These are phyloP conservation scores for Dinothrombium tinctorium DNA, from an alignment of 1,140 invertebrate genomes.

Conservation along the genomic window DNA sequence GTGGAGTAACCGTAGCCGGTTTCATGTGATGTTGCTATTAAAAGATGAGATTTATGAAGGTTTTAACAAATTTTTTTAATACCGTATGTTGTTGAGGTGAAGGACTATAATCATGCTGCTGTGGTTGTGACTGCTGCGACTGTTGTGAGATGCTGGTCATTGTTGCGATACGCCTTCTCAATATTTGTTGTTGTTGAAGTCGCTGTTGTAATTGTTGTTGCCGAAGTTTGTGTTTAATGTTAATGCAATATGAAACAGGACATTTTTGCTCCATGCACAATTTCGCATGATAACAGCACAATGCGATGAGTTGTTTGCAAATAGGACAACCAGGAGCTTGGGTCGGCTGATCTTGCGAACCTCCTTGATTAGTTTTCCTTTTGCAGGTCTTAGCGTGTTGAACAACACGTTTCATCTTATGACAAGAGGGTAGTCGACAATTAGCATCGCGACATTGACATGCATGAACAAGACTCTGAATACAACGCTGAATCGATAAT, in stretches of 20 bases:
- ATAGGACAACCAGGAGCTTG: constrained; percentile 55
- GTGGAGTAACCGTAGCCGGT: constrained; percentile 38
- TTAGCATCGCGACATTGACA: constrained; percentile 91
- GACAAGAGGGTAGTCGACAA: constrained; percentile 79
- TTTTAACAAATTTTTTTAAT: not conserved
- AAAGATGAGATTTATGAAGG: constrained; percentile 1
- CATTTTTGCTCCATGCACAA: constrained; percentile 86
- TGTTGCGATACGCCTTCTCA: constrained; percentile 58
- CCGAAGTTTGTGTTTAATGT: constrained; percentile 10
- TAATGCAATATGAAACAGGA: constrained; percentile 83
- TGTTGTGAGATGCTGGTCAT: constrained; percentile 20
- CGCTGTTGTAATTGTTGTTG: constrained; percentile 86
- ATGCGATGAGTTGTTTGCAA: constrained; percentile 91
- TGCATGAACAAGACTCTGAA: constrained; percentile 89
- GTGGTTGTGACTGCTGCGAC: constrained; percentile 11
- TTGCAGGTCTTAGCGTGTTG: constrained; percentile 86
- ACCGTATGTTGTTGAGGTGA: constrained; percentile 14
- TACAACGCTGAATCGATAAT: constrained; percentile 84
- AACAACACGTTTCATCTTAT: constrained; percentile 96
- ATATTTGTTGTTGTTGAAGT: constrained; percentile 59
- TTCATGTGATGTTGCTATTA: constrained; percentile 26
- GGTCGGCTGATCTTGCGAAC: not conserved
- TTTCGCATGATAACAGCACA: constrained; percentile 97
- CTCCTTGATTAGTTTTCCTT: constrained; percentile 48
- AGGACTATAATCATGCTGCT: not conserved